A percentile compares a stretch with the other conserved stretches of the same genome.
phyloP scores from a whole-genome alignment of 2,888 invertebrate genomes.

The Alviniconcha strummeri region DNA sequence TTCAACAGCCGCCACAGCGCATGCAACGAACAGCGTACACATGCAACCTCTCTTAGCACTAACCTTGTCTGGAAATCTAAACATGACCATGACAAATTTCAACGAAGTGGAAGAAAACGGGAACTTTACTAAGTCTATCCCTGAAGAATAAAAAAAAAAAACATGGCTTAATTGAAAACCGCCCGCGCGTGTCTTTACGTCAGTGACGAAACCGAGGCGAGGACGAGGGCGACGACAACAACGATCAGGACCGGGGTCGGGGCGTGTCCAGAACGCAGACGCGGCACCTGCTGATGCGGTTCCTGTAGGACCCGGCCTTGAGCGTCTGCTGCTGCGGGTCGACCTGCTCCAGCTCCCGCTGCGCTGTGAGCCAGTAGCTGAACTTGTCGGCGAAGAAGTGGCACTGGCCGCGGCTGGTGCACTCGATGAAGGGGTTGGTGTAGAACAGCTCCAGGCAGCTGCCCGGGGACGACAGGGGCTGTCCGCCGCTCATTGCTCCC shows the following conservation, averaged over 20 bases:
- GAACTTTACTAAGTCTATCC: too few relatives aligned
- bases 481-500: constrained; percentile 54
- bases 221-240: too few relatives aligned
- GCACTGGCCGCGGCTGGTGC: constrained; percentile 59
- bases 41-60: too few relatives aligned
- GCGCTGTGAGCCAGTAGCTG: constrained; percentile 96
- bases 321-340: constrained; percentile 37
- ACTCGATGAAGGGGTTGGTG: constrained; percentile 72
- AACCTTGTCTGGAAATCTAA: too few relatives aligned
- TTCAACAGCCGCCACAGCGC: too few relatives aligned
- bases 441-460: constrained; percentile 64
- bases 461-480: constrained; percentile 54
- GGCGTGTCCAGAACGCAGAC: constrained; percentile 40
- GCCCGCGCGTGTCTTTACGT: too few relatives aligned
- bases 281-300: constrained; percentile 42
- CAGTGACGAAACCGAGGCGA: too few relatives aligned
- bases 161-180: too few relatives aligned
- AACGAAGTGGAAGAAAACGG: too few relatives aligned
- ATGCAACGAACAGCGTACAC: too few relatives aligned
- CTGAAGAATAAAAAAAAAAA: too few relatives aligned
- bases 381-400: constrained; percentile 85
- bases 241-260: neutral
- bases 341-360: constrained; percentile 70
- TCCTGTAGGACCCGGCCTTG: constrained; percentile 37
- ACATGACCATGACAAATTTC: too few relatives aligned